phyloP scores from a whole-genome alignment of 2,888 invertebrate genomes.

The Teinopalpus imperialis region DNA sequence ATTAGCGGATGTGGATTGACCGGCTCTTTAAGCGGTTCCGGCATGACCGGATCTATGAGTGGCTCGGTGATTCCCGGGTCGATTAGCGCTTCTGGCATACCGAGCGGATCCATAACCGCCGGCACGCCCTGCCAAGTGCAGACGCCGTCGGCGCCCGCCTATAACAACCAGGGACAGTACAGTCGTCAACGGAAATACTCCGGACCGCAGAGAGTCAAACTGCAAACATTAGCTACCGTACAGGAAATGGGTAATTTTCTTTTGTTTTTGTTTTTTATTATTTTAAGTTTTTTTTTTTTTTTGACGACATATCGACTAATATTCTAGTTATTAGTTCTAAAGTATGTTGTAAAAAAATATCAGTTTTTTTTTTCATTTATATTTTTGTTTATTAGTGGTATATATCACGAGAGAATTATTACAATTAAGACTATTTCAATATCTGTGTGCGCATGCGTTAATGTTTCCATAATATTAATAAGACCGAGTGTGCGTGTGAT shows the following conservation, averaged over 20 bases:
- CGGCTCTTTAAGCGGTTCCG: neutral
- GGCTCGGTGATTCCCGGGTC: constrained; percentile 10
- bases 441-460: constrained; percentile 2
- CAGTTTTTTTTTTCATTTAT: too few relatives aligned
- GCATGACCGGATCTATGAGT: constrained; percentile 4
- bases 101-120: constrained; percentile 47
- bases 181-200: constrained; percentile 79
- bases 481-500: constrained; percentile 22
- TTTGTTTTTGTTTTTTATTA: constrained; percentile 35
- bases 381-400: too few relatives aligned
- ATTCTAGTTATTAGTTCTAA: too few relatives aligned
- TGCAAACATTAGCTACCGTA: constrained; percentile 84
- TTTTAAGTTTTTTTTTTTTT: neutral
- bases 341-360: too few relatives aligned
- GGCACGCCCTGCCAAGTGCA: constrained; percentile 40
- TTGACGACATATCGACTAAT: too few relatives aligned
- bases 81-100: neutral
- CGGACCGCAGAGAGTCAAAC: constrained; percentile 76
- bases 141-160: constrained; percentile 29
- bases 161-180: constrained; percentile 41
- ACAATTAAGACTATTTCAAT: too few relatives aligned
- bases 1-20: neutral
- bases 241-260: constrained; percentile 88
- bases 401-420: too few relatives aligned
- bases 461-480: constrained; percentile 21